phyloP scores from a whole-genome alignment of 1,140 invertebrate genomes.

The Lethrus apterus region DNA sequence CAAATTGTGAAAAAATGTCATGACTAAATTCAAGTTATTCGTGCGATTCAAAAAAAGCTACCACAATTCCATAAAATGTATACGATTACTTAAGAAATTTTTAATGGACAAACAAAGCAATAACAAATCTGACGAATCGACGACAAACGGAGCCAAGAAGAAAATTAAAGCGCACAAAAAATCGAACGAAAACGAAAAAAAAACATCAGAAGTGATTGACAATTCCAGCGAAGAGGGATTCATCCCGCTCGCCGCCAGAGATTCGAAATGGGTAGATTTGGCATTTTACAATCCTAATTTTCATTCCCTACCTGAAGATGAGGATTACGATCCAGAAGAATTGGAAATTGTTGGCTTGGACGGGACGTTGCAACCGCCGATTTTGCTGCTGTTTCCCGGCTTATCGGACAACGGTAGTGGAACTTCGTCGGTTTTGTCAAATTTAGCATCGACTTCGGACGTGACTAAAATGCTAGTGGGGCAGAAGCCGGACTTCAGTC shows the following conservation, averaged over 20 bases:
- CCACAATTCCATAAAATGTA: constrained; percentile 6
- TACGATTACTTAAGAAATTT: constrained; percentile 2
- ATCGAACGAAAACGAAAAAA: not conserved
- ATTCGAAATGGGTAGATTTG: constrained; percentile 14
- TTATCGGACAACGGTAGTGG: constrained; percentile 1
- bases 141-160: constrained; percentile 4
- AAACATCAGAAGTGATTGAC: not conserved
- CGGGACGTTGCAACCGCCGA: not conserved
- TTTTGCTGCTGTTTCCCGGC: constrained; percentile 5
- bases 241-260: constrained; percentile 7
- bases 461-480: constrained; percentile 13
- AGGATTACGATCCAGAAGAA: constrained; percentile 7
- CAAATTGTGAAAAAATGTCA: constrained; percentile 7
- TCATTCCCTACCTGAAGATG: constrained; percentile 3
- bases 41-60: constrained; percentile 7
- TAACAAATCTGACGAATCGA: not conserved
- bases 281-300: constrained; percentile 16
- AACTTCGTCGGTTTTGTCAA: not conserved
- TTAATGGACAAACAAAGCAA: constrained; percentile 2
- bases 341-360: constrained; percentile 5
- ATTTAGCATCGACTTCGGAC: constrained; percentile 3
- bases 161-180: constrained; percentile 6
- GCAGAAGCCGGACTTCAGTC: constrained; percentile 9
- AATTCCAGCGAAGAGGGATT: constrained; percentile 2
- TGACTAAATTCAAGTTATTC: constrained; percentile 16